Evolutionary conservation across 1,140 invertebrate species (phyloP).

Genomic region (Amphibalanus amphitrite): DNA sequence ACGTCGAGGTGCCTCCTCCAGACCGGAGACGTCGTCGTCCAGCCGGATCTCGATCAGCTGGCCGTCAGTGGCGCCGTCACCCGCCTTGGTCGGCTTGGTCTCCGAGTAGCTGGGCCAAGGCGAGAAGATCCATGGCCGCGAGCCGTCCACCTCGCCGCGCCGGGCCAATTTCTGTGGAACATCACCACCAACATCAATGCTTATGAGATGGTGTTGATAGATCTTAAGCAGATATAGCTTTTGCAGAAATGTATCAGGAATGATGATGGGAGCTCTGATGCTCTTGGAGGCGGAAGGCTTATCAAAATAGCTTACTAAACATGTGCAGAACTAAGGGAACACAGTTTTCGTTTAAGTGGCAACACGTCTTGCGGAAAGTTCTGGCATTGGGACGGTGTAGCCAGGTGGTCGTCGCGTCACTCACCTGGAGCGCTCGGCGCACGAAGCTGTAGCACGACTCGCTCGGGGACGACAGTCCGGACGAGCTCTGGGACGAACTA

Average conservation of each 20-base stretch:
- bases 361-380: background rate
- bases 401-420: background rate
- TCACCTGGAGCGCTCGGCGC: conserved; percentile 60
- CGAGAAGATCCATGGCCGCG: too few relatives aligned
- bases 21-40: background rate
- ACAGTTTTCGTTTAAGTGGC: too few relatives aligned
- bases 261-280: too few relatives aligned
- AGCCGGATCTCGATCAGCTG: background rate
- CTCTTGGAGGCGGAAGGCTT: too few relatives aligned
- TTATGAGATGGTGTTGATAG: too few relatives aligned
- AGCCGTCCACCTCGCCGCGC: background rate
- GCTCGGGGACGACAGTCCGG: conserved; percentile 71
- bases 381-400: background rate
- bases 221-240: too few relatives aligned
- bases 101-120: too few relatives aligned
- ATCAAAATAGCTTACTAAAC: too few relatives aligned
- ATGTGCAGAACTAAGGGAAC: too few relatives aligned
- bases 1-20: background rate
- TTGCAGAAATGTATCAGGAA: too few relatives aligned
- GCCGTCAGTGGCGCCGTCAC: background rate
- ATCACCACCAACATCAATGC: too few relatives aligned
- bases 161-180: background rate
- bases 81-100: background rate
- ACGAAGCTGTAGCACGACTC: conserved; percentile 90
- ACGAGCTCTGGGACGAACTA: conserved; percentile 48